These are phyloP conservation scores for Pristionchus arcanus DNA, from an alignment of 2,888 invertebrate species.

Conservation along the genomic window DNA sequence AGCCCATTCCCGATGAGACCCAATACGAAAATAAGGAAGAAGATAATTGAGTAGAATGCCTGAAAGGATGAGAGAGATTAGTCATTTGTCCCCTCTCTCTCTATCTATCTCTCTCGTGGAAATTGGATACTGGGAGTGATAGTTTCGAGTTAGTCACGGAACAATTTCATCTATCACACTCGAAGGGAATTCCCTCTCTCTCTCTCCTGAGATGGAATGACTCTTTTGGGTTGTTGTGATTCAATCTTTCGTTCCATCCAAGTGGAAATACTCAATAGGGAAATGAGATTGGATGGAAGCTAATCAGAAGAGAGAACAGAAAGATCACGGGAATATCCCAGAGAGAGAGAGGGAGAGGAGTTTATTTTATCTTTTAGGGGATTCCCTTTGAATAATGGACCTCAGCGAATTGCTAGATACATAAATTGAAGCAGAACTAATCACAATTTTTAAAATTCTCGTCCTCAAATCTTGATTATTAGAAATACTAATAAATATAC, in stretches of 20 bases:
- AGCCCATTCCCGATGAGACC: constrained; percentile 78
- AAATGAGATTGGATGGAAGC: constrained; percentile 21
- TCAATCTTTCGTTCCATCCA: background rate
- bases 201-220: background rate
- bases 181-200: constrained; percentile 7
- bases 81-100: background rate
- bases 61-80: constrained; percentile 57
- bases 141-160: constrained; percentile 3
- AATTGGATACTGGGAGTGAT: constrained; percentile 8
- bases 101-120: background rate
- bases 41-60: constrained; percentile 73
- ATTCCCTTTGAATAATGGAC: background rate
- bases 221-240: background rate
- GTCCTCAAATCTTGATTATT: too few relatives aligned
- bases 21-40: constrained; percentile 74
- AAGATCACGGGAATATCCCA: background rate
- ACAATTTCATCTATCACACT: constrained; percentile 9
- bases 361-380: background rate
- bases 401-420: background rate
- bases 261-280: constrained; percentile 16
- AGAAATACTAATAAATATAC: background rate
- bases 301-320: background rate
- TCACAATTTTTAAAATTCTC: background rate
- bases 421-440: background rate
- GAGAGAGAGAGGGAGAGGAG: too few relatives aligned